Evolutionary conservation across 1,140 invertebrate genomes (phyloP), one percentile per base, ranked within the genome.

Genomic region (Drosophila subobscura): DNA sequence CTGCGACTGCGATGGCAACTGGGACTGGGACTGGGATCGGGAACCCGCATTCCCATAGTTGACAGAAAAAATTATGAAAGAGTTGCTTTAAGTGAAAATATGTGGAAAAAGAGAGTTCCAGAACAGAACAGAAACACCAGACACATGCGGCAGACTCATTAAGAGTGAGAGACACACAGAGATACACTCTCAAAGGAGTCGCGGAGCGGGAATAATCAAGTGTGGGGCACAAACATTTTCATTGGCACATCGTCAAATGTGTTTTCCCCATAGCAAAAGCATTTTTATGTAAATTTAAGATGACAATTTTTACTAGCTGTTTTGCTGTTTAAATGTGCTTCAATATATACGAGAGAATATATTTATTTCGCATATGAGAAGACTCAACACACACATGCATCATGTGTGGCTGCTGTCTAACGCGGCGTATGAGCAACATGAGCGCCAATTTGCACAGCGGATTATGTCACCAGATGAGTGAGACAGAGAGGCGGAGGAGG

Each of bases 221-320:
- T 20, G 37, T 5, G 8, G 33, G 7, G 37, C 5, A 55, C 55
- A 73, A 56, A 66, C 64, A 79, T 77, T 81, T 66, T 71, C 73
- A 74, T 74, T 84, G 81, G 68, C 60, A 86, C 81, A 77, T 86
- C 77, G 58, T 63, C 77, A 74, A 37, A 37, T 12, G 33, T 86
- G 64, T 74, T 77, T 80, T 80, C 60, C 49, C 25, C 25, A 37
- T 3, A 51, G 44, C 37, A 50, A 41, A 49, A 61, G 58, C 77
- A 74, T 80, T 72, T 85, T 73, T 71, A 80, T 86, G 81, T 73
- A 73, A 80, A 85, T 80, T 80, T 61, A 85, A 85, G 57, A 77
- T 85, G 81, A 86, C 77, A 86, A 68, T 68, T 86, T 86, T 70
- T 59, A 40, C 49, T 56, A 47, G 47, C 41, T 46, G 53, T 44